Conservation (phyloP, 2,888 invertebrate species). For the Crossocerus cetratus region DNA sequence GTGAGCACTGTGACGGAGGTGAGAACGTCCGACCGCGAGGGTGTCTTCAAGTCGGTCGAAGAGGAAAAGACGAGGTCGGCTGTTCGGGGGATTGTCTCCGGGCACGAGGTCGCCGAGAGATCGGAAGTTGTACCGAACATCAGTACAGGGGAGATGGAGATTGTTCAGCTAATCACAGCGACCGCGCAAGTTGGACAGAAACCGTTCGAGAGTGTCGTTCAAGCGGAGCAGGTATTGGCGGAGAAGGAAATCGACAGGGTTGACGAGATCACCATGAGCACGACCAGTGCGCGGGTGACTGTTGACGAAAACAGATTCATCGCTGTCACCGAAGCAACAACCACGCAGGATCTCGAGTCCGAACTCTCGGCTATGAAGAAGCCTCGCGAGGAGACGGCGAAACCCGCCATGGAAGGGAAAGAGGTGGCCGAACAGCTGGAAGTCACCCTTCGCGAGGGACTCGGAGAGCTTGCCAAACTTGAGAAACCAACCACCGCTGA, state of each 20-base stretch:
- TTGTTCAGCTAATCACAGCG: conserved; percentile 66
- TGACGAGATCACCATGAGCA: conserved; percentile 65
- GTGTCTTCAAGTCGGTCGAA: conserved; percentile 68
- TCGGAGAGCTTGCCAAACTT: conserved; percentile 60
- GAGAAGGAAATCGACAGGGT: conserved; percentile 76
- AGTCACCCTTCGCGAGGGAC: conserved; percentile 59
- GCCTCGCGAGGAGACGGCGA: conserved; percentile 68
- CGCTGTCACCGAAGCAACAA: conserved; percentile 60
- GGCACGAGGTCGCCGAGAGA: conserved; percentile 78
- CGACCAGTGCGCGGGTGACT: conserved; percentile 73
- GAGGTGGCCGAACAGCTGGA: conserved; percentile 75
- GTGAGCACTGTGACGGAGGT: conserved; percentile 78
- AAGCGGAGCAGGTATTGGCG: conserved; percentile 75
- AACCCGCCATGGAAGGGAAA: conserved; percentile 71
- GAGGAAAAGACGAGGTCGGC: conserved; percentile 60
- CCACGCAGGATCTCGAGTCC: conserved; percentile 59
- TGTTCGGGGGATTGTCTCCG: conserved; percentile 56
- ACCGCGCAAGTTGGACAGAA: conserved; percentile 75
- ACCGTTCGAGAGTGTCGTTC: conserved; percentile 75
- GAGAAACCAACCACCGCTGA: conserved; percentile 72
- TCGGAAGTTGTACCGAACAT: conserved; percentile 77
- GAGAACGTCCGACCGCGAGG: conserved; percentile 78
- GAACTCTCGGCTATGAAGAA: conserved; percentile 51
- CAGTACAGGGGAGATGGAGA: conserved; percentile 72
- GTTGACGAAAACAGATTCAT: conserved; percentile 73